These are phyloP conservation scores for Oscarella lobularis DNA, from an alignment of 37 sponge, comb jelly and placozoan species.

Conservation along the genomic window DNA sequence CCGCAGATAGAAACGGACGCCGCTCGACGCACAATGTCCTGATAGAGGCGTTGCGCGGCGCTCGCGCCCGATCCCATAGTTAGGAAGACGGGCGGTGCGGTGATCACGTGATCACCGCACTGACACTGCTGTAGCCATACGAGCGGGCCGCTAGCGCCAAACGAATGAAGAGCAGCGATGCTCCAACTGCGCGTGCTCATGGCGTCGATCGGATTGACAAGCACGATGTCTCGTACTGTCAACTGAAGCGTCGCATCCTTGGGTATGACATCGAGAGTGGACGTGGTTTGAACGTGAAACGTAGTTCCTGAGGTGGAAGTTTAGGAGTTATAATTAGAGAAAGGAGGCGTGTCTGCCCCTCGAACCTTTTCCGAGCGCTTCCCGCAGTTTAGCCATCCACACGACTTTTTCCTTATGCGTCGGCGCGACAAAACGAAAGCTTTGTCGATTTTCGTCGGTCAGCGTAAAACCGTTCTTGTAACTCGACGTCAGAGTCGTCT, in stretches of 20 bases:
- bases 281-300: not conserved
- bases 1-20: too few relatives aligned
- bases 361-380: not conserved
- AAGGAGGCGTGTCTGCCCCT: too few relatives aligned
- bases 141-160: not conserved
- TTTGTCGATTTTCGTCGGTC: not conserved
- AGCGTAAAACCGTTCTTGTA: not conserved
- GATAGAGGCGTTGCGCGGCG: too few relatives aligned
- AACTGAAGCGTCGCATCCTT: not conserved
- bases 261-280: not conserved
- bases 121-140: not conserved
- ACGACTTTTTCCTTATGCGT: not conserved
- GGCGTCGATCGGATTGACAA: not conserved
- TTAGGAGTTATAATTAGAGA: too few relatives aligned
- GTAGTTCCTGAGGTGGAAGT: not conserved
- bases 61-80: not conserved
- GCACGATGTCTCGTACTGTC: not conserved
- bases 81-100: not conserved
- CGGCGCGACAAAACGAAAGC: not conserved
- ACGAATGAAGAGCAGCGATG: not conserved
- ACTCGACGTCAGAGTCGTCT: not conserved
- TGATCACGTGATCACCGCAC: not conserved
- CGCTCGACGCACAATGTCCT: too few relatives aligned
- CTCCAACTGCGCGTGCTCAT: not conserved
- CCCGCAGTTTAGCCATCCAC: not conserved